These are phyloP conservation scores for Eleutherodactylus coqui DNA, from an alignment of 2,797 vertebrate species.

Conservation along the genomic window DNA sequence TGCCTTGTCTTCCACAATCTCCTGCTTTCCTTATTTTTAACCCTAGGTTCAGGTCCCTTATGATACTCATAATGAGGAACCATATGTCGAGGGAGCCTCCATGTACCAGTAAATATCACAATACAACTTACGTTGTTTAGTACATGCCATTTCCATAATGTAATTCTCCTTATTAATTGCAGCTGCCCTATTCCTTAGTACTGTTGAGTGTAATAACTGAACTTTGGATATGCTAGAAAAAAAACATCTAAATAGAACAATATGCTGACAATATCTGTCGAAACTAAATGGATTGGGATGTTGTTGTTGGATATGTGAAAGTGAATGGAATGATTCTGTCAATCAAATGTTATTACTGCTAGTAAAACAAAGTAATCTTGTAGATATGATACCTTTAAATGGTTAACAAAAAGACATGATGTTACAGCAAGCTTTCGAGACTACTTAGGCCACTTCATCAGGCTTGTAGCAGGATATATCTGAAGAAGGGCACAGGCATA, in stretches of 20 bases:
- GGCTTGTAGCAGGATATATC: too few relatives aligned
- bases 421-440: too few relatives aligned
- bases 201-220: background rate
- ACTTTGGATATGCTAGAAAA: background rate
- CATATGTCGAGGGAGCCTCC: constrained; percentile 14
- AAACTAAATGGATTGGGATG: background rate
- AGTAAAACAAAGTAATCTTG: too few relatives aligned
- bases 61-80: background rate
- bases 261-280: background rate
- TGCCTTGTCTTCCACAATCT: background rate
- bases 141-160: constrained; percentile 34
- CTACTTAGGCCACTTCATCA: too few relatives aligned
- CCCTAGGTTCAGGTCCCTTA: background rate
- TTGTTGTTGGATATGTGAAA: background rate
- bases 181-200: constrained; percentile 18
- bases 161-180: constrained; percentile 40
- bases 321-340: background rate
- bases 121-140: constrained; percentile 19
- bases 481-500: too few relatives aligned
- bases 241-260: background rate
- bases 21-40: background rate
- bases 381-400: too few relatives aligned
- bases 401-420: too few relatives aligned
- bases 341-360: background rate
- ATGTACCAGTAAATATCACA: constrained; percentile 31